These are phyloP conservation scores for Temnothorax rugatulus DNA, from an alignment of 2,888 invertebrate genomes.

Conservation along the genomic window DNA sequence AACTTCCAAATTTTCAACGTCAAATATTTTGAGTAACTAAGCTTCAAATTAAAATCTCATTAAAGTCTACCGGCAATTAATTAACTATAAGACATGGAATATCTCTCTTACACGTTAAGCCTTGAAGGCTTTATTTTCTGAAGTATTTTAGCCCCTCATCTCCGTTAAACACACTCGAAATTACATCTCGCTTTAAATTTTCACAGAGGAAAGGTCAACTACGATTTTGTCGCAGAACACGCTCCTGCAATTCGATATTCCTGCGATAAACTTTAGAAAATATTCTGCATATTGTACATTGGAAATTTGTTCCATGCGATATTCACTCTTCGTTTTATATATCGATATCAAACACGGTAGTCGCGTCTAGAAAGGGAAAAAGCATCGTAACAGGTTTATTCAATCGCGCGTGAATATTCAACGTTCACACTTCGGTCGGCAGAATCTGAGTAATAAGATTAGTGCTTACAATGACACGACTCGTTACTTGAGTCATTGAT, in stretches of 20 bases:
- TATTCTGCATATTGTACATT: constrained; percentile 5
- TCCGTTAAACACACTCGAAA: background rate
- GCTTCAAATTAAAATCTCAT: background rate
- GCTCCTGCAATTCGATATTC: background rate
- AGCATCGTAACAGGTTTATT: constrained; percentile 33
- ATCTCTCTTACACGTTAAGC: background rate
- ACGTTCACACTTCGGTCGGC: constrained; percentile 21
- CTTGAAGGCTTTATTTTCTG: background rate
- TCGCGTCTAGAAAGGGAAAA: background rate
- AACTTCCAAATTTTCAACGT: background rate
- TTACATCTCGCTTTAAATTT: constrained; percentile 27
- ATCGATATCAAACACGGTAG: constrained; percentile 18
- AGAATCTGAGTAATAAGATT: constrained; percentile 31
- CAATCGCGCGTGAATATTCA: constrained; percentile 28
- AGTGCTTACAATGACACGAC: background rate
- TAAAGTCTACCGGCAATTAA: background rate
- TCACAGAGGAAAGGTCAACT: constrained; percentile 30
- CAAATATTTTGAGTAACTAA: constrained; percentile 17
- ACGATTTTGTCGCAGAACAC: constrained; percentile 7
- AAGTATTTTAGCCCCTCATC: background rate
- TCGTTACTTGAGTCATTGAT: constrained; percentile 2
- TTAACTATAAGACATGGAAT: background rate
- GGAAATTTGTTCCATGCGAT: background rate
- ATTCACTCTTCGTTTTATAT: constrained; percentile 5
- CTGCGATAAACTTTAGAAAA: constrained; percentile 5